Base-by-base conservation (phyloP, 2,113 vertebrate species). In the Steatornis caripensis region DNA sequence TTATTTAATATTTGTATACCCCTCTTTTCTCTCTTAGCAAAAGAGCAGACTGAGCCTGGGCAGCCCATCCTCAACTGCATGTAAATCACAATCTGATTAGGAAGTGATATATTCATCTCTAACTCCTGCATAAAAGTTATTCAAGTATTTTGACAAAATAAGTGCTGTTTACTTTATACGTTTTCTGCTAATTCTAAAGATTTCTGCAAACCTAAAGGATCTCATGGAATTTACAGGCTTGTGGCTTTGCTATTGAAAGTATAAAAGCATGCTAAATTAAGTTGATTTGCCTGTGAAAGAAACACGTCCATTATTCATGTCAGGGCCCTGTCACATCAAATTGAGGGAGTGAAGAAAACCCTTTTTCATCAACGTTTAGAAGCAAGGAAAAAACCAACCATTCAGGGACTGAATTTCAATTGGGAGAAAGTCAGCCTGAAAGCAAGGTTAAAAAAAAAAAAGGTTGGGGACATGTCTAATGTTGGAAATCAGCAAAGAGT, bases 261-360 rank as follows among this genome's bases (percentile, higher is more conserved):
- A 98, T 98, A 99, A 99, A 99, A 99, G 98, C 98, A 99, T 99
- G 99, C 98, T 99, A 99, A 99, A 99, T 99, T 99, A 99, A 99
- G 99, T 99, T 99, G 99, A 99, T 99, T 99, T 99, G 99, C 99
- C 99, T 99, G 99, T 99, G 99, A 99, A 99, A 99, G 98, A 99
- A 98, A 93, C 94, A 98, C 97, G 99, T 99, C 99, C 99, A 99
- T 99, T 99, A 99, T 99, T 99, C 99, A 99, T 99, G 99, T 99
- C 99, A 99, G 98, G 98, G 98, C 98, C 98, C 99, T 99, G 99
- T 99, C 99, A 99, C 99, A 99, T 99, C 98, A 99, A 99, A 99
- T 99, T 99, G 99, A 99, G 98, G 98, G 99, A 99, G 98, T 98
- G 98, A 99, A 99, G 99, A 99, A 98, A 98, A 98, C 95, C 98